A percentile compares a stretch with the other conserved stretches of the same genome.
Evolutionary conservation across 2,888 invertebrate species (phyloP).

Genomic region (Drosophila ustulata): DNA sequence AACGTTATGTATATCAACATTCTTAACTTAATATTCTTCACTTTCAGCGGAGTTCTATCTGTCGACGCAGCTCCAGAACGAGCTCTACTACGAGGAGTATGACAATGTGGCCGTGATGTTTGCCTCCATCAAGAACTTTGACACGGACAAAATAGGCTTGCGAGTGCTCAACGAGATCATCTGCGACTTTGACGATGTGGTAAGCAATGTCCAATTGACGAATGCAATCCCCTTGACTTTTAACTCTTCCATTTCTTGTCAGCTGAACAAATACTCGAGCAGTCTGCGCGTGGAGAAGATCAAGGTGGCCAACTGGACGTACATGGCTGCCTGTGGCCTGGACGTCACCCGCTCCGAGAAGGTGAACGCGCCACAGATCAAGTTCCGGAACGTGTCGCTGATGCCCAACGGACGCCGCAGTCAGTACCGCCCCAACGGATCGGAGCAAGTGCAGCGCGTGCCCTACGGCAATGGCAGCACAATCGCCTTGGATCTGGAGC

Average conservation of each 20-base stretch:
- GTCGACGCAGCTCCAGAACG: constrained; percentile 89
- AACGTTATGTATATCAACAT: too few species aligned
- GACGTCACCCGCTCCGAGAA: constrained; percentile 89
- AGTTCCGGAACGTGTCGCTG: constrained; percentile 79
- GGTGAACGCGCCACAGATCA: constrained; percentile 82
- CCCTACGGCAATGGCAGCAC: constrained; percentile 65
- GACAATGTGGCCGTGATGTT: constrained; percentile 97
- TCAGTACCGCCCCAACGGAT: constrained; percentile 62
- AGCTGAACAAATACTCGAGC: constrained; percentile 87
- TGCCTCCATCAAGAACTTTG: constrained; percentile 95
- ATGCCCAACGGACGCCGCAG: constrained; percentile 83
- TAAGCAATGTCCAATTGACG: constrained; percentile 85
- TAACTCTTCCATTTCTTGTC: constrained; percentile 19
- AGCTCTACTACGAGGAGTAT: constrained; percentile 95
- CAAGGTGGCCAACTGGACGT: constrained; percentile 98
- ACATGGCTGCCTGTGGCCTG: constrained; percentile 98
- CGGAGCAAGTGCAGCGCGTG: constrained; percentile 63
- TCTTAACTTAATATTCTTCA: too few species aligned
- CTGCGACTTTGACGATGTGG: constrained; percentile 93
- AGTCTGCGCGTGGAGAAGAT: constrained; percentile 95
- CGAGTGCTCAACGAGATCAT: constrained; percentile 95
- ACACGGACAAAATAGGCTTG: constrained; percentile 88
- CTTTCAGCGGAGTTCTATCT: constrained; percentile 92
- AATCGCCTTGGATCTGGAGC: constrained; percentile 64
- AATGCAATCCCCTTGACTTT: not conserved